Evolutionary conservation across 2,113 vertebrate genomes (phyloP), one percentile per base, ranked within the genome.

Genomic region (Actenoides hombroni): DNA sequence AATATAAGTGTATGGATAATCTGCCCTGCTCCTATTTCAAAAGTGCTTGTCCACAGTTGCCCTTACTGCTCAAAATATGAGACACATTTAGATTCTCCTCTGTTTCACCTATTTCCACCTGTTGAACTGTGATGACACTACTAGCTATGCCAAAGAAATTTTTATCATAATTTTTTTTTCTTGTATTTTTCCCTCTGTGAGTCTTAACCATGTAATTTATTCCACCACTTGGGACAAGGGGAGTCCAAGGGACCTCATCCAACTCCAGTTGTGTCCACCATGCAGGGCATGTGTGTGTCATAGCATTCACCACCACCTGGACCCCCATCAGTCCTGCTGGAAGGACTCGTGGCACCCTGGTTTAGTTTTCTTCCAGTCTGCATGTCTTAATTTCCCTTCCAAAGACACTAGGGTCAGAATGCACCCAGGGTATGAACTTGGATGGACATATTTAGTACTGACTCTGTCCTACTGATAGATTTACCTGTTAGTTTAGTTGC

Each of bases 51-150:
- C 19, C 57, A 67, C 9, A 65, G 28, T 39, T 61, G 17, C 7
- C 18, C 37, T 40, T 8, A 6, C 21, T 51, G 4, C 15, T 61
- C 6, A 63, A 68, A 85, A 68, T 1, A 1, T 1, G 1, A 5
- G 14, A 24, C 10, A 56, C 6, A 4, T 63, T 81, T 68, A 28
- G 5, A 44, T 67, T 49, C 1, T 3, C 44, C 26, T 44, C 57
- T 64, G 8, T 19, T 71, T 49, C 60, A 49, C 5, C 3, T 57
- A 9, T 53, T 37, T 70, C 19, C 16, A 44, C 7, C 12, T 33
- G 3, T 20, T 61, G 28, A 37, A 44, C 28, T 31, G 3, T 28
- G 13, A 48, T 46, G 25, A 11, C 24, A 79, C 29, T 49, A 8
- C 9, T 29, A 35, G 17, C 20, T 73, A 16, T 10, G n/a, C 3